Evolutionary conservation across 2,888 invertebrate genomes (phyloP).

Genomic region (Acronicta aceris): DNA sequence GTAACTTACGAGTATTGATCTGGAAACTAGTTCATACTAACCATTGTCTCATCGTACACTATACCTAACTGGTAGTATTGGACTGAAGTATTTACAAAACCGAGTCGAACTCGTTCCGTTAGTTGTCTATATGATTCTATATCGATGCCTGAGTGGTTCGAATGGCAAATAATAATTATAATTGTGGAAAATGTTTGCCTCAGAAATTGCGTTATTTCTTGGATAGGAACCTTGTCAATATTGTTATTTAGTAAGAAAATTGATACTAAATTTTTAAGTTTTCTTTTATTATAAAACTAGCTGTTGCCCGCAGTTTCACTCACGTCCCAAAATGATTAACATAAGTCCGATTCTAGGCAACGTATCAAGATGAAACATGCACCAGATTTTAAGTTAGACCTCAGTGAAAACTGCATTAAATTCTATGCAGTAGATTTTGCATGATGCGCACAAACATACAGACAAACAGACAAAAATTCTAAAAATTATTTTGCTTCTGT

Average conservation of each 20-base stretch:
- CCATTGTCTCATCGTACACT: slow-evolving; percentile 9
- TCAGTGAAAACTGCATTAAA: too few species aligned
- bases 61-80: slow-evolving; percentile 10
- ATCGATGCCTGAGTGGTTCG: slow-evolving; percentile 3
- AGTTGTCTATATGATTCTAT: slow-evolving; percentile 6
- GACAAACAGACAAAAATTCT: too few species aligned
- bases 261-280: neutral
- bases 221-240: slow-evolving; percentile 12
- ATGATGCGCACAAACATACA: too few species aligned
- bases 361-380: too few species aligned
- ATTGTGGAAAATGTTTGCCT: neutral
- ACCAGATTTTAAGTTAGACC: too few species aligned
- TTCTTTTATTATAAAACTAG: neutral
- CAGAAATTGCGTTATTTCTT: slow-evolving; percentile 2
- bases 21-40: neutral
- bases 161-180: neutral
- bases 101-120: neutral
- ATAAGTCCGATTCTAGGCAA: too few species aligned
- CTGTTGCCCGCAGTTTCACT: too few species aligned
- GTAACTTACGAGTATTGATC: slow-evolving; percentile 11
- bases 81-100: slow-evolving; percentile 7
- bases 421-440: too few species aligned
- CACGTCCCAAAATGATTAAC: too few species aligned
- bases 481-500: too few species aligned
- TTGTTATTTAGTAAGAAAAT: slow-evolving; percentile 1